phyloP scores from a whole-genome alignment of 2,113 vertebrate species.

The Phalacrocorax aristotelis region DNA sequence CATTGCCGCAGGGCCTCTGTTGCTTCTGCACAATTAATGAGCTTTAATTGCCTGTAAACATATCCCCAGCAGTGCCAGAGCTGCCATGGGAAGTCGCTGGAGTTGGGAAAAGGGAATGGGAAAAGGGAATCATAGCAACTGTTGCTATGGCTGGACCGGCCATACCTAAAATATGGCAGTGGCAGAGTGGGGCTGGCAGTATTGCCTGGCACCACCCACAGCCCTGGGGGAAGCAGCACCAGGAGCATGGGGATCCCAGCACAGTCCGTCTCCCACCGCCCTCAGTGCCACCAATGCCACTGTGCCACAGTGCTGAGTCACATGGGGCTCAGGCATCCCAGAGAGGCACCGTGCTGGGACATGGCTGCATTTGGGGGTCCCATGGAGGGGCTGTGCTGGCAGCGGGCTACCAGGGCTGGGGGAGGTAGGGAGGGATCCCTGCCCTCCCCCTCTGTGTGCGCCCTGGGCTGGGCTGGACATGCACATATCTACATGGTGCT shows the following conservation, averaged over 20 bases:
- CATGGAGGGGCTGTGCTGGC: not conserved
- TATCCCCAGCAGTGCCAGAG: slow-evolving; percentile 15
- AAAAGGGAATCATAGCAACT: slow-evolving; percentile 11
- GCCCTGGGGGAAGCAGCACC: not conserved
- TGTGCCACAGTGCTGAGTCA: accelerated
- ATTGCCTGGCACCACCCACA: not conserved
- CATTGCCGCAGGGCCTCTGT: not conserved
- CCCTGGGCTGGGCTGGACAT: accelerated
- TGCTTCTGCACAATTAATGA: slow-evolving; percentile 52
- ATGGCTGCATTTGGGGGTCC: accelerated
- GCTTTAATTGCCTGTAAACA: slow-evolving; percentile 67
- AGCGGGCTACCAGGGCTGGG: not conserved
- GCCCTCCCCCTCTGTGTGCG: accelerated
- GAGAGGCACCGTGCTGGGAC: accelerated
- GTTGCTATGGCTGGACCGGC: not conserved
- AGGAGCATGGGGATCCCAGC: accelerated
- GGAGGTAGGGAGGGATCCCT: not conserved
- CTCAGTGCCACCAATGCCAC: not conserved
- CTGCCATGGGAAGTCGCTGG: not conserved
- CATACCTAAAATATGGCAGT: accelerated
- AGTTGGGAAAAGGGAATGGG: not conserved
- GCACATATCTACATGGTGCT: not conserved
- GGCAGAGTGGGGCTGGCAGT: not conserved
- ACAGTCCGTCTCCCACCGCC: accelerated
- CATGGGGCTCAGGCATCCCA: accelerated